These are phyloP conservation scores for Vulpes vulpes DNA, from an alignment of 2,113 vertebrate genomes.

Conservation along the genomic window DNA sequence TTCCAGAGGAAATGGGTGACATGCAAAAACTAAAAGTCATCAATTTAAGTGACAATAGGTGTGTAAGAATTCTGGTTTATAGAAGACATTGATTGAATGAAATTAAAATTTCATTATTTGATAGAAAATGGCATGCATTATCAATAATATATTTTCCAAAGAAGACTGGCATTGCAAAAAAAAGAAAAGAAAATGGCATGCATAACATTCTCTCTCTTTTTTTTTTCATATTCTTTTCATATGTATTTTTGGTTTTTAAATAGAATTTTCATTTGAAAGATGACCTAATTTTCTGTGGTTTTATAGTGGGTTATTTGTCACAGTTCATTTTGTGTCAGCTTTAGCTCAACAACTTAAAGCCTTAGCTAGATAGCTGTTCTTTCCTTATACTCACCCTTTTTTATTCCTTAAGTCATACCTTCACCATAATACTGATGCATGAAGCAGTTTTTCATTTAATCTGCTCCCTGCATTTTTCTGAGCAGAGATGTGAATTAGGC, in stretches of 20 bases:
- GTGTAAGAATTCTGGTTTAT: conserved; percentile 85
- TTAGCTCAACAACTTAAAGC: neutral
- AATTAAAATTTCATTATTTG: conserved; percentile 44
- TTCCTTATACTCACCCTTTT: neutral
- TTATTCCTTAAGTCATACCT: neutral
- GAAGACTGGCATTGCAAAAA: too few relatives aligned
- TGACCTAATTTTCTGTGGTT: conserved; percentile 32
- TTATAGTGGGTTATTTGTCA: neutral
- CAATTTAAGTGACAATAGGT: conserved; percentile 99
- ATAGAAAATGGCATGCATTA: neutral
- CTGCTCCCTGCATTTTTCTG: neutral
- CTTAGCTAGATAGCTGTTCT: neutral
- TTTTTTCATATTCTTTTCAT: neutral
- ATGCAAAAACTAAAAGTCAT: conserved; percentile 98
- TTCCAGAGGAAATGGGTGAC: conserved; percentile 99
- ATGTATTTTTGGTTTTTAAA: conserved; percentile 19
- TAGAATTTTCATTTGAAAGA: conserved; percentile 47
- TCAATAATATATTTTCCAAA: too few relatives aligned
- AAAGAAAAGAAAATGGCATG: neutral
- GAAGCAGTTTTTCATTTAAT: conserved; percentile 33
- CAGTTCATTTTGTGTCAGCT: conserved; percentile 18
- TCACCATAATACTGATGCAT: conserved; percentile 2
- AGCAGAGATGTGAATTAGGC: neutral
- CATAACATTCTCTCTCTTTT: neutral
- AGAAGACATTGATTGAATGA: conserved; percentile 54